phyloP scores from a whole-genome alignment of 2,888 invertebrate genomes.

The Agonum fuliginosum region DNA sequence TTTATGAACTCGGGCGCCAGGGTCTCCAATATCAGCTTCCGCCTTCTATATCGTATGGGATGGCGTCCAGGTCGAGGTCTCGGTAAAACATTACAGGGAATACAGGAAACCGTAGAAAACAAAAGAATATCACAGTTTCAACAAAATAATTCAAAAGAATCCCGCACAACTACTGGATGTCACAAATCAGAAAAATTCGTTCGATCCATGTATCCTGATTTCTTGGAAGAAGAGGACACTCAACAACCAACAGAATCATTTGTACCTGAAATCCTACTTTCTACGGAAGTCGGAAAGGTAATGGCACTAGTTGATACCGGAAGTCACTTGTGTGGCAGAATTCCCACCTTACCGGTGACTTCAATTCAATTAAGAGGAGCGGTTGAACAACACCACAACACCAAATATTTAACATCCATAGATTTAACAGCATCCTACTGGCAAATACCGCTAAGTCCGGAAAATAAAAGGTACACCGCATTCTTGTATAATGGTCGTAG shows the following conservation, averaged over 20 bases:
- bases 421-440: too few relatives aligned
- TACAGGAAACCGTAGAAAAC: background rate
- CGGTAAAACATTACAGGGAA: background rate
- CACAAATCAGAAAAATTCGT: background rate
- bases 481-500: too few relatives aligned
- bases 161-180: too few relatives aligned
- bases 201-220: slow-evolving; percentile 29
- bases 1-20: background rate
- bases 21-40: background rate
- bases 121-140: background rate
- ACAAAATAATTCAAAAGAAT: too few relatives aligned
- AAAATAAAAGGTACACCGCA: too few relatives aligned
- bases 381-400: slow-evolving; percentile 51
- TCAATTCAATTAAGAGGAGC: slow-evolving; percentile 58
- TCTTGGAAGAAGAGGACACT: background rate
- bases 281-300: background rate
- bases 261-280: background rate
- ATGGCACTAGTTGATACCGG: slow-evolving; percentile 61
- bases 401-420: slow-evolving; percentile 54
- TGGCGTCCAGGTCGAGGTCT: background rate
- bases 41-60: background rate
- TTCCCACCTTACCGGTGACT: slow-evolving; percentile 60
- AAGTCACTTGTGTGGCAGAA: slow-evolving; percentile 60
- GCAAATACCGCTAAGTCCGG: too few relatives aligned
- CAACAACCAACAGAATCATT: background rate